Evolutionary conservation across 2,888 invertebrate genomes (phyloP), one percentile per base, ranked within the genome.

Genomic region (Holacanthella duospinosa): DNA sequence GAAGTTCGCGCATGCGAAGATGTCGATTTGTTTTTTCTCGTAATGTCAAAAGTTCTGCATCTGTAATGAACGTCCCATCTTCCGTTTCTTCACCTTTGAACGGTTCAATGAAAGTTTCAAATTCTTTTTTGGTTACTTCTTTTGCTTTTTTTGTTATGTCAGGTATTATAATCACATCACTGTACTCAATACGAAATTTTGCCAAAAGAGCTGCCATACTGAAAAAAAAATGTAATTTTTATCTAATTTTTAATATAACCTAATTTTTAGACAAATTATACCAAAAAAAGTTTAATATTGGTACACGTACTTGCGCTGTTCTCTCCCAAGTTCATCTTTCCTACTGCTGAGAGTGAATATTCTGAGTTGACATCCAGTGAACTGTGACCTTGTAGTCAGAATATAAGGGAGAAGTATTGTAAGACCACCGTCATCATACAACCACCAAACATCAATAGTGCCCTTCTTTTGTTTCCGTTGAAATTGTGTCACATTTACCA

Each of bases 151-250:
- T 89, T 43, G 86, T 87, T 66, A 95, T 86, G 74, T 94, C 93
- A 66, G 91, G 86, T 65, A 97, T 87, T 83, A 97, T 93, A 65
- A 87, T 88, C 70, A 97, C 81, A 74, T 93, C 89, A 1, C 90
- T 88, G 78, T 91, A 96, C 77, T 93, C 89, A 74, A 97, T 91
- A n/a, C 97, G 85, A 80, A 97, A 95, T 79, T 97, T 96, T 1
- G 87, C 84, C 71, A 97, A 80, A 61, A 97, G 81, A 74, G 90
- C 89, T 3, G 92, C 92, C 93, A 97, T 93, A 76, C 95, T 95
- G 77, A 56, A 80, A 77, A 71, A 70, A 74, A 67, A 69, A 67
- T 57, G 12, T 54, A 55, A 55, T 55, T 25, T 12, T 6, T 24
- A 53, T 9, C 21, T 9, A 21, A 24, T 12, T 53, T 12, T 53